Percentiles rank a stretch among this genome's conserved stretches.
These are phyloP conservation scores for Rhea americana DNA, from an alignment of 2,113 vertebrate species.

Conservation along the genomic window DNA sequence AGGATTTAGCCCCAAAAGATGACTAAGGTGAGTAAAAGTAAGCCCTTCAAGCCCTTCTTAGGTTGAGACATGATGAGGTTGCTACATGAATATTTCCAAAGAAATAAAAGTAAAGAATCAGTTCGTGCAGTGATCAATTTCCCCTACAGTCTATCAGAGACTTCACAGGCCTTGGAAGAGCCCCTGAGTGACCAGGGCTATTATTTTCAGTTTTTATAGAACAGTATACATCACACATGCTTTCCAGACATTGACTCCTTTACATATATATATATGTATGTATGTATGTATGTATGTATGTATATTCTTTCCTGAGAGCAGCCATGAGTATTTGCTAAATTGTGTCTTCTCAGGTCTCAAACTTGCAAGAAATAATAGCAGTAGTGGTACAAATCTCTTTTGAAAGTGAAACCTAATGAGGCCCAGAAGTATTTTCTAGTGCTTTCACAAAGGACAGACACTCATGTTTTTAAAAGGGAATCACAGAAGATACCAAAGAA, in stretches of 20 bases:
- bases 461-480: fast-evolving
- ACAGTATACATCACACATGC: not conserved
- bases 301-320: not conserved
- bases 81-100: not conserved
- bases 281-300: too few relatives aligned
- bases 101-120: not conserved
- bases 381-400: not conserved
- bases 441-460: not conserved
- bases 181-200: not conserved
- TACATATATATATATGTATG: too few relatives aligned
- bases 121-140: not conserved
- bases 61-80: not conserved
- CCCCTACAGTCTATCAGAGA: not conserved
- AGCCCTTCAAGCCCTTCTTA: not conserved
- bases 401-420: fast-evolving
- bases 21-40: fast-evolving
- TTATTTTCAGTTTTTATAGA: not conserved
- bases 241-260: not conserved
- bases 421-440: not conserved
- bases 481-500: not conserved
- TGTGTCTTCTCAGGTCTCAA: not conserved
- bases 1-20: too few relatives aligned
- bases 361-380: not conserved
- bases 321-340: not conserved
- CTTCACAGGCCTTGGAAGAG: not conserved